Evolutionary conservation across 2,888 invertebrate species (phyloP).

Genomic region (Ceraclea dissimilis): DNA sequence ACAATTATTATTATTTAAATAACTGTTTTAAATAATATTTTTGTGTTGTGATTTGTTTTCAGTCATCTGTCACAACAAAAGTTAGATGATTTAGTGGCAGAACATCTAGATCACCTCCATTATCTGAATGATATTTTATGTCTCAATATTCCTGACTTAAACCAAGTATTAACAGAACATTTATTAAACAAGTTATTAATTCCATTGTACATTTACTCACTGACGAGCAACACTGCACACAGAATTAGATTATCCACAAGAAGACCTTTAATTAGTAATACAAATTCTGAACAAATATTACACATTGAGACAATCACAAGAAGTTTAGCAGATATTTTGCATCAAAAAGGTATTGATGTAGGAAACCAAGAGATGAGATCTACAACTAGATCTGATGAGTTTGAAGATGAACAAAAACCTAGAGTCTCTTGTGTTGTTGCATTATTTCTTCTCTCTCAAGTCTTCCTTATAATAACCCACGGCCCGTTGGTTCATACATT

Average conservation of each 20-base stretch:
- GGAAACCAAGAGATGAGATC: slow-evolving; percentile 37
- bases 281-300: slow-evolving; percentile 36
- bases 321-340: slow-evolving; percentile 57
- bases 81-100: slow-evolving; percentile 89
- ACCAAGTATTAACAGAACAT: slow-evolving; percentile 91
- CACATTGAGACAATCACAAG: slow-evolving; percentile 55
- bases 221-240: slow-evolving; percentile 45
- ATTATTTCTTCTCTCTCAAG: slow-evolving; percentile 86
- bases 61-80: slow-evolving; percentile 88
- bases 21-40: not conserved
- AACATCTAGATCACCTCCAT: slow-evolving; percentile 94
- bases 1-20: not conserved
- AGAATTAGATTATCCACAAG: slow-evolving; percentile 18
- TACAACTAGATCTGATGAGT: slow-evolving; percentile 36
- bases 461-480: slow-evolving; percentile 90
- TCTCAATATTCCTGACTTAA: slow-evolving; percentile 84
- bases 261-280: slow-evolving; percentile 14
- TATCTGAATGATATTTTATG: slow-evolving; percentile 95
- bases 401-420: slow-evolving; percentile 54
- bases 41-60: slow-evolving; percentile 33
- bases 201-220: slow-evolving; percentile 88
- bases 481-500: slow-evolving; percentile 83
- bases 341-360: slow-evolving; percentile 48
- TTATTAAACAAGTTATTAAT: slow-evolving; percentile 86
- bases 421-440: slow-evolving; percentile 86